Evolutionary conservation across 1,140 invertebrate species (phyloP), one percentile per base, ranked within the genome.

Genomic region (Drosophila yakuba): DNA sequence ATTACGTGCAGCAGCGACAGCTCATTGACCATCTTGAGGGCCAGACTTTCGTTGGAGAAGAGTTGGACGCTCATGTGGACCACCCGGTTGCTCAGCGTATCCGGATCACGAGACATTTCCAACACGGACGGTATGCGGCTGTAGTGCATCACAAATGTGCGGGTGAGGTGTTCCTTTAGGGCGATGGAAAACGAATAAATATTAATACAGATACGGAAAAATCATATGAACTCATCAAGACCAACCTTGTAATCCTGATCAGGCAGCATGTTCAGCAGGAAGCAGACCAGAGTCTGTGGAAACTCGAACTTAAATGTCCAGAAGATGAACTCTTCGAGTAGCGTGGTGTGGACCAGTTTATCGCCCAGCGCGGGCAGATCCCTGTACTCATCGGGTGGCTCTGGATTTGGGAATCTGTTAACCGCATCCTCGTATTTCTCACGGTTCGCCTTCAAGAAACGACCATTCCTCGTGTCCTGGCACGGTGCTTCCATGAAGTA

Each of bases 231-330:
- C 20, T 4, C 17, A 48, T n/a, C 4, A 10, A n/a, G 3, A 52
- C 56, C 71, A 17, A 97, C 96, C 94, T 99, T 99, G 93, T 99
- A 99, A 85, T 97, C 95, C 56, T 96, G 96, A 94, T 99, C 98
- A 3, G 98, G 98, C 61, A 99, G 93, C 95, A 99, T 97, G 92
- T 99, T 98, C 12, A 99, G 94, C n/a, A 99, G 93, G 48, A 99
- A 95, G 89, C 98, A 99, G 11, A 99, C 98, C 39, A 99, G 94
- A 88, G 98, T 98, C 93, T 99, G 97, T 3, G 98, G 98, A 93
- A 99, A 99, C 93, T 99, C 98, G 93, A 97, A 98, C 91, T 97
- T 97, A 25, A 99, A 97, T 17, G 97, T 98, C 98, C 98, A 99
- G 93, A 99, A 99, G 74, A 99, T 97, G 57, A 99, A 94, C 93